Evolutionary conservation across 1,140 invertebrate genomes (phyloP), one percentile per base, ranked within the genome.

Genomic region (Caenorhabditis tropicalis): DNA sequence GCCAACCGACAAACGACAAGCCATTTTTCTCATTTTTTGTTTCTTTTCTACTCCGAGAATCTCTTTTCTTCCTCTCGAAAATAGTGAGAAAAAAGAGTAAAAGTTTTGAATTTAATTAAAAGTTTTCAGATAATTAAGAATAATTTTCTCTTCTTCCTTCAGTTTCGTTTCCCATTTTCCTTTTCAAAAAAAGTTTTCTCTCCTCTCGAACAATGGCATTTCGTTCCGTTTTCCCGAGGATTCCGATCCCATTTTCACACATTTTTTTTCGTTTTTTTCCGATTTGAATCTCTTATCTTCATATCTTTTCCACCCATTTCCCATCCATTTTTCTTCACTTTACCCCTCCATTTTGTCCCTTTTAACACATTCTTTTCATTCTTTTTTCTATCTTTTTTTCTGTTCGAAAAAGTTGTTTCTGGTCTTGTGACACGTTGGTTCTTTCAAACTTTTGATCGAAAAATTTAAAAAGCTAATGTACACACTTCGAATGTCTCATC

Each of bases 1-100:
- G 65, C 19, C 65, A 46, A 74, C 5, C 65, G 65, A 74, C 65
- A 74, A 74, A 74, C 65, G n/a, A n/a, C n/a, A 43, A 43, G 36
- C 65, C 65, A 43, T 15, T 74, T 74, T 74, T 43, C 36, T 15
- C 7, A 21, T 29, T 7, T 74, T 65, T n/a, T n/a, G n/a, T n/a
- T 36, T 31, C 19, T 65, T 19, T 36, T 39, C 33, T 46, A 24
- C 36, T 15, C 24, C 19, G 24, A 27, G 24, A 27, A 10, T 46
- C 21, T 43, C 3, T 27, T 21, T 56, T 19, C 49, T 51, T 51
- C 12, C 1, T n/a, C 19, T n/a, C 6, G 6, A 16, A 19, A 6
- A 12, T 27, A 10, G 3, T 7, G 7, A 10, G 29, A 56, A 56
- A 56, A 56, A 27, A 10, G 53, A 27, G 29, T 1, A 27, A 27